Evolutionary conservation across 2,113 vertebrate genomes (phyloP).

Genomic region (Phrynocephalus versicolor): DNA sequence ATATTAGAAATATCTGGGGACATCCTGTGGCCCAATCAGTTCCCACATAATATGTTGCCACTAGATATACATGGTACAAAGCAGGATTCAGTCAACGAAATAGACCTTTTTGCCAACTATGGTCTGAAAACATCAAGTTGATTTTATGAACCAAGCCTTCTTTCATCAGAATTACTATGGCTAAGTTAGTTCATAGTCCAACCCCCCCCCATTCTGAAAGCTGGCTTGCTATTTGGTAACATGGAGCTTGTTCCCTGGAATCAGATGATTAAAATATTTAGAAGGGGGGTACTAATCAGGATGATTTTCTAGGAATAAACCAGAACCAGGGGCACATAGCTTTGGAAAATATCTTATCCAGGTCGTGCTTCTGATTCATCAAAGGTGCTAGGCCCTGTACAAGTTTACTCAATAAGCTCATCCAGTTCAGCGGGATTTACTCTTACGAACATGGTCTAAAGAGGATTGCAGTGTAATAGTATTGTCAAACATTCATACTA

Average conservation of each 20-base stretch:
- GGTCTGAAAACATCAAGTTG: background rate
- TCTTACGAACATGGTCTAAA: no score
- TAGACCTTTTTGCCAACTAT: background rate
- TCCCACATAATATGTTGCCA: slow-evolving; percentile 7
- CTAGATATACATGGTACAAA: background rate
- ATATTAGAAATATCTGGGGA: background rate
- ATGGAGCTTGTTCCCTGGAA: background rate
- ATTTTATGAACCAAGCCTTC: background rate
- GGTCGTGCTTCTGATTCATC: no score
- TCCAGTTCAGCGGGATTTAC: background rate
- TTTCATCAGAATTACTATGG: background rate
- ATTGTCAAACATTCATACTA: background rate
- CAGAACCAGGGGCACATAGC: background rate
- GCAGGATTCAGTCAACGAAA: background rate
- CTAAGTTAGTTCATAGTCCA: background rate
- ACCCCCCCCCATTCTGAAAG: slow-evolving; percentile 8
- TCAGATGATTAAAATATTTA: background rate
- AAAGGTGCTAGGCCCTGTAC: background rate
- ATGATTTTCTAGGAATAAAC: background rate
- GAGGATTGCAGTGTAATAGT: background rate
- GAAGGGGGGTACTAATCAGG: background rate
- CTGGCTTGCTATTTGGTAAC: background rate
- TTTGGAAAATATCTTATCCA: no score
- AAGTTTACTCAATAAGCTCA: background rate
- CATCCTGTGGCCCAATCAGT: slow-evolving; percentile 46